These are phyloP conservation scores for Cochlearius cochlearius DNA, from an alignment of 2,113 vertebrate species.

Conservation along the genomic window DNA sequence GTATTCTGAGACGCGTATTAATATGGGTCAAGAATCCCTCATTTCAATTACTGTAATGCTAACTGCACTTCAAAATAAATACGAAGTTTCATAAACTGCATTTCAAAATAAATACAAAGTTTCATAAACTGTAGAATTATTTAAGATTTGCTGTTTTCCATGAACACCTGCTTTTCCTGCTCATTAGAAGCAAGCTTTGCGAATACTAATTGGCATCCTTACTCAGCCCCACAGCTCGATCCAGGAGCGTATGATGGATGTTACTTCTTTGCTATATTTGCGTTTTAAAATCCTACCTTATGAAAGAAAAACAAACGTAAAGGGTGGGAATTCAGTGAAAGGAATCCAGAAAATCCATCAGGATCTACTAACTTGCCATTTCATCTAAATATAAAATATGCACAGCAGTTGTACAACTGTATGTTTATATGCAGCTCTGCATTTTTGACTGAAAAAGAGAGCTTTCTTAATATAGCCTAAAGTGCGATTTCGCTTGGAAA, in stretches of 20 bases:
- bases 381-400: conserved; percentile 3
- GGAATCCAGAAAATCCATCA: conserved; percentile 6
- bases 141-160: background rate
- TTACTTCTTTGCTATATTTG: background rate
- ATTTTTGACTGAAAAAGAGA: conserved; percentile 30
- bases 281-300: background rate
- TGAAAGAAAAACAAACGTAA: background rate
- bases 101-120: background rate
- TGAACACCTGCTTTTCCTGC: background rate
- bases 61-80: background rate
- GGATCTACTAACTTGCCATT: conserved; percentile 10
- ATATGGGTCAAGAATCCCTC: background rate
- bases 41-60: background rate
- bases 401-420: conserved; percentile 37
- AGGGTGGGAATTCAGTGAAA: background rate
- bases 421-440: conserved; percentile 21
- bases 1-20: background rate
- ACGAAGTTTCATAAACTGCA: background rate
- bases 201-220: background rate
- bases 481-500: conserved; percentile 43
- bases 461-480: conserved; percentile 32
- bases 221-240: background rate
- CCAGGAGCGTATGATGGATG: background rate
- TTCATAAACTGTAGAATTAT: background rate
- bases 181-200: conserved; percentile 1